Base-by-base conservation (phyloP, 1,140 invertebrate species). In the Bathynomus jamesi region DNA sequence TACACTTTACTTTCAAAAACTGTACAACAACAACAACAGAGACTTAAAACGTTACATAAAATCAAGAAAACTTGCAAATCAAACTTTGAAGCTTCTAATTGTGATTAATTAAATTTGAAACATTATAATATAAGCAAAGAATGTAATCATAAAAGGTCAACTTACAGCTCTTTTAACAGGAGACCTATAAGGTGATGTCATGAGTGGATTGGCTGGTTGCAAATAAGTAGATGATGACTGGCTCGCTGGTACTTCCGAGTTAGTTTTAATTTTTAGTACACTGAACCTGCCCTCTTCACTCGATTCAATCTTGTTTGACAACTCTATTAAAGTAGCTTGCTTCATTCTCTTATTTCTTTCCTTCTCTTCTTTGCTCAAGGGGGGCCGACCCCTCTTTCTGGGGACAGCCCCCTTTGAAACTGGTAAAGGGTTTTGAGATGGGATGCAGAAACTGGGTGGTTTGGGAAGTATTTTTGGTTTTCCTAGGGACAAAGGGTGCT, bases 311-410 rank as follows among this genome's bases (percentile, higher is more conserved):
- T 53, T 53, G 21, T 53, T 53, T 53, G 40, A 53, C 5, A 53
- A 53, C 13, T 53, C 40, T 53, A 53, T 53, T 53, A 53, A 53
- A 3, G 2, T 5, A 17, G 13, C 21, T 53, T 69, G 60, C 53
- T 61, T 53, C 25, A 69, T 24, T 25, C 28, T 28, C 61, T 60
- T 60, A 30, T 69, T 69, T 21, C 67, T 61, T 2, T 53, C 67
- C 32, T 46, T 69, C 30, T 69, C 67, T 29, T 69, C 67, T 17
- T 69, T 61, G 0, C 53, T 69, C 46, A 69, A 61, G 32, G 67
- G 67, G 2, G 67, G 67, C n/a, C 67, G 4, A 5, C 67, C 67
- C 30, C 67, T 60, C 46, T 69, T 69, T 24, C 46, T 69, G 24
- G 46, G 67, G 7, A 60, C 5, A 3, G 40, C 11, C 21, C 13